Conservation (phyloP, 2,113 vertebrate species). For the Camelus bactrianus region DNA sequence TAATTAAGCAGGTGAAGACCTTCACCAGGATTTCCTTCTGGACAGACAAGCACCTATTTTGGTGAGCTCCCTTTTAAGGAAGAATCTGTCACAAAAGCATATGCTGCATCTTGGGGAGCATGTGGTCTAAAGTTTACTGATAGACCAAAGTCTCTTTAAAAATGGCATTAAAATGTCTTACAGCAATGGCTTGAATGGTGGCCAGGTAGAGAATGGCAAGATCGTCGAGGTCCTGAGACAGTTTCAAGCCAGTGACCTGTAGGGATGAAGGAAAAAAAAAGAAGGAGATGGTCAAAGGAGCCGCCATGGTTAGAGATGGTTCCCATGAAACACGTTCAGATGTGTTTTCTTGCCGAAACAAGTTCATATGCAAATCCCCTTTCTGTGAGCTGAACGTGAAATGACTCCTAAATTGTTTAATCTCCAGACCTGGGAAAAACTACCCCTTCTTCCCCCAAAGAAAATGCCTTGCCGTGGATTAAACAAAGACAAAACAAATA, state of each 20-base stretch:
- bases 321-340: slow-evolving; percentile 57
- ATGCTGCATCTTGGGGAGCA: slow-evolving; percentile 6
- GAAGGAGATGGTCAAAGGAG: slow-evolving; percentile 17
- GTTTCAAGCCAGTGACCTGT: slow-evolving; percentile 93
- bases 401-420: slow-evolving; percentile 80
- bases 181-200: slow-evolving; percentile 95
- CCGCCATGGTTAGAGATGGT: slow-evolving; percentile 5
- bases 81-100: slow-evolving; percentile 77
- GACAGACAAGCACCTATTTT: slow-evolving; percentile 41
- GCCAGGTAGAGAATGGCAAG: slow-evolving; percentile 96
- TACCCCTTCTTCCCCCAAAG: slow-evolving; percentile 4
- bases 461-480: slow-evolving; percentile 39
- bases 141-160: neutral
- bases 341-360: slow-evolving; percentile 79
- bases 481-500: slow-evolving; percentile 37
- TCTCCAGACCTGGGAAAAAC: slow-evolving; percentile 81
- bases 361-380: slow-evolving; percentile 80
- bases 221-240: slow-evolving; percentile 94
- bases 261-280: slow-evolving; percentile 72
- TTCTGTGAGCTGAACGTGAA: slow-evolving; percentile 77
- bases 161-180: slow-evolving; percentile 87
- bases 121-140: neutral
- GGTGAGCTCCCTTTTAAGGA: slow-evolving; percentile 69
- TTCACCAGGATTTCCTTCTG: slow-evolving; percentile 4
- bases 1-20: neutral